A percentile compares a stretch with the other conserved stretches of the same genome.
phyloP scores from a whole-genome alignment of 2,113 vertebrate species.

The Coturnix japonica region DNA sequence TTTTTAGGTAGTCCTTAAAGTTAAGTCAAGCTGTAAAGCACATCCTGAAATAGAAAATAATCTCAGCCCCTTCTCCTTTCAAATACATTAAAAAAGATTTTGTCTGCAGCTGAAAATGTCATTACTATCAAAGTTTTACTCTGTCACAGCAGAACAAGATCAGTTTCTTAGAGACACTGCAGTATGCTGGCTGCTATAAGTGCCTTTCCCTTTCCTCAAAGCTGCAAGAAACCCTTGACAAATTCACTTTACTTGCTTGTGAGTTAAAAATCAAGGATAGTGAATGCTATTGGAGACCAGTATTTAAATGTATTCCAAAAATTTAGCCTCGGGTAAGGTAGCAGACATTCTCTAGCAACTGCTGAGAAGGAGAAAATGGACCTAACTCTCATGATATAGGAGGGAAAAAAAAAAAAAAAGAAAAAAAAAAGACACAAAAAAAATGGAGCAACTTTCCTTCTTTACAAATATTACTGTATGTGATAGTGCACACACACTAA shows the following conservation, averaged over 20 bases:
- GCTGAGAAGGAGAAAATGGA: not conserved
- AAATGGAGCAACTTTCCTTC: not conserved
- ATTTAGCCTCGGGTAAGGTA: not conserved
- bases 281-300: not conserved
- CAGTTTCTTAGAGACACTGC: slow-evolving; percentile 50
- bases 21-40: not conserved
- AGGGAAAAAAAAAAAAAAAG: too few species aligned
- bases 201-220: slow-evolving; percentile 7
- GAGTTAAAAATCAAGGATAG: not conserved
- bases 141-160: slow-evolving; percentile 62
- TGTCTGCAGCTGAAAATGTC: slow-evolving; percentile 56
- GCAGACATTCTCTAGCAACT: not conserved
- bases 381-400: not conserved
- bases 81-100: slow-evolving; percentile 65
- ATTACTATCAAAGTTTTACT: slow-evolving; percentile 62
- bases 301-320: not conserved
- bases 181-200: not conserved
- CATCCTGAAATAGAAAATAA: slow-evolving; percentile 17
- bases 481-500: not conserved
- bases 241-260: slow-evolving; percentile 16
- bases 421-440: not conserved
- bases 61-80: slow-evolving; percentile 33
- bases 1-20: not conserved
- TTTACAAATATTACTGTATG: not conserved
- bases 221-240: slow-evolving; percentile 1